Evolutionary conservation across 35 echinoderm and acorn worm species (phyloP), one percentile per base, ranked within the genome.

Genomic region (Apostichopus parvimensis): DNA sequence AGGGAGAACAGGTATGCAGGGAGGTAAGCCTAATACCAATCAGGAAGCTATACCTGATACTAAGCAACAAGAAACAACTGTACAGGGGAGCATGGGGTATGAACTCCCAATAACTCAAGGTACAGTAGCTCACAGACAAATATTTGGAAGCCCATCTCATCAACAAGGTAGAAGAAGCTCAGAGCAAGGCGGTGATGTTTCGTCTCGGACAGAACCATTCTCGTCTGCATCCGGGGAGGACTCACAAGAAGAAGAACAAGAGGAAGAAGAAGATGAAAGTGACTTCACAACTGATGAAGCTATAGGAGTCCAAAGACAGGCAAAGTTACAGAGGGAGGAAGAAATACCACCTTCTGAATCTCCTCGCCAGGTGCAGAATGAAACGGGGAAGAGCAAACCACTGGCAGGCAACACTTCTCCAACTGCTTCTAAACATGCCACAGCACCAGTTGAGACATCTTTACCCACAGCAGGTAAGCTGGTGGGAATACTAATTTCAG

Each of bases 141-240:
- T 75, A 75, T 75, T 75, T 75, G 71, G 71, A 75, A 75, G 71
- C n/a, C 71, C 11, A 75, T 75, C 71, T 75, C 71, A 75, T 18
- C 71, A 75, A 75, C 71, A 20, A 20, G 20, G 71, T 7, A 75
- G 71, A 75, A 75, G 6, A 13, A 75, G 71, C 21, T 75, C n/a
- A 75, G 71, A 75, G 7, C 71, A 10, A 58, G 81, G 81, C 10
- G 81, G 81, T 59, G 81, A 84, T 58, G 15, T 84, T 15, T 84
- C 81, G 4, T 84, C 81, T 59, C 55, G 81, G 56, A 84, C 81
- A 84, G 81, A 84, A 23, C 81, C 81, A 17, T 84, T 84, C 56
- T 84, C 81, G 5, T 84, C 81, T 8, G 81, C 53, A 20, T 59
- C 54, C 57, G 81, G 18, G 55, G 81, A 84, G 53, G 81, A 84